Base-by-base conservation (phyloP, 2,888 invertebrate genomes). In the Drosophila formosana region DNA sequence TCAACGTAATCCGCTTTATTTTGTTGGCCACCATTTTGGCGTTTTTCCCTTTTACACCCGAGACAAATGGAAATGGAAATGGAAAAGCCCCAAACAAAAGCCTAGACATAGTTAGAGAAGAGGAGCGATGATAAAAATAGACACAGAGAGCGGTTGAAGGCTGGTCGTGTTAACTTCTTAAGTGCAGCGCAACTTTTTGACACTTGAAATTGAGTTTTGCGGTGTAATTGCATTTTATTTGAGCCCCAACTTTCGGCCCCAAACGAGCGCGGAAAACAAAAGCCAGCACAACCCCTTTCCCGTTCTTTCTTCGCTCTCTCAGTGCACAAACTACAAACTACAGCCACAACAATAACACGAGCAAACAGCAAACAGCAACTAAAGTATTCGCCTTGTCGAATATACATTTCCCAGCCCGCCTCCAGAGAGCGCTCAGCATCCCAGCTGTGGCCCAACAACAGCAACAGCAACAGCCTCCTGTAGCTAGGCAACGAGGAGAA, bases 151-250 rank as follows among this genome's bases (percentile, higher is more conserved):
- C 7, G 8, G 8, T 34, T 34, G 3, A 6, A 34, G 37, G 4
- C 3, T 8, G n/a, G 23, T 9, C 18, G 8, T 66, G 68, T 72
- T 85, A 89, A 75, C 78, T 88, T 90, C 88, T 78, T 79, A 83
- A 85, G 90, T 90, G 88, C 84, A 89, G 84, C 75, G 74, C 82
- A 91, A 78, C 80, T 89, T 87, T 81, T 80, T 88, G 75, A 87
- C 90, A 89, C 89, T 89, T 85, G 66, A 77, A 89, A 89, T 89
- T 80, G 85, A 87, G 82, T 82, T 82, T 89, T 89, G 86, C 64
- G 90, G 83, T 86, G 84, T 89, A 89, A 89, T 86, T 85, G 90
- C 85, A 89, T 89, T 84, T 89, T 86, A 86, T 89, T 86, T 89
- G 72, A 68, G 71, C 78, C 57, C 50, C 62, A 68, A 75, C 41